Percentiles rank a stretch among this genome's conserved stretches.
Conservation (phyloP, 2,797 vertebrate genomes). For the Trematomus bernacchii region DNA sequence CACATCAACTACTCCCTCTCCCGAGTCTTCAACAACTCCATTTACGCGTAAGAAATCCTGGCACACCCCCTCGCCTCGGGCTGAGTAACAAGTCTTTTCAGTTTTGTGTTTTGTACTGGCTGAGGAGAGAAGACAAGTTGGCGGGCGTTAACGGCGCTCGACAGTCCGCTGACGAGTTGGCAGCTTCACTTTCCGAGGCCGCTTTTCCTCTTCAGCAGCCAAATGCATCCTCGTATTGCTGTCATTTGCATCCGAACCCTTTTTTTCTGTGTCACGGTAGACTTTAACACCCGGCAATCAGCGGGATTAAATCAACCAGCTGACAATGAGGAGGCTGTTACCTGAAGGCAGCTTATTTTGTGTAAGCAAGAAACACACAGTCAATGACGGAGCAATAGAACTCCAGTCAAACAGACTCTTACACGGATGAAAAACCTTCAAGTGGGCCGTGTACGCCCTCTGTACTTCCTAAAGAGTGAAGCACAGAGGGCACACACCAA, state of each 20-base stretch:
- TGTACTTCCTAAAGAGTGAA: conserved; percentile 5
- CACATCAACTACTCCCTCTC: conserved; percentile 91
- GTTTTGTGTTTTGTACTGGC: conserved; percentile 14
- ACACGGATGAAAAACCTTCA: background rate
- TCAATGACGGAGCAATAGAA: conserved; percentile 12
- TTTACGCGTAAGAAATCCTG: conserved; percentile 83
- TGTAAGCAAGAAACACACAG: conserved; percentile 27
- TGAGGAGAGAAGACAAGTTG: conserved; percentile 39
- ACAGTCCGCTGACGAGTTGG: conserved; percentile 53
- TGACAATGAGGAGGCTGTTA: conserved; percentile 58
- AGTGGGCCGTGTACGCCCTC: background rate
- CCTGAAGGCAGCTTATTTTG: conserved; percentile 52
- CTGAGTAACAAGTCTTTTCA: conserved; percentile 17
- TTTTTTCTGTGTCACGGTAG: conserved; percentile 51
- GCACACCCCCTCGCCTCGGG: background rate
- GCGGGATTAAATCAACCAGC: conserved; percentile 62
- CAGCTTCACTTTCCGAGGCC: conserved; percentile 43
- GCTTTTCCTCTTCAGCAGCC: conserved; percentile 40
- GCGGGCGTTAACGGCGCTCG: conserved; percentile 54
- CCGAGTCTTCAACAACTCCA: conserved; percentile 91
- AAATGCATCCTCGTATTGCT: conserved; percentile 45
- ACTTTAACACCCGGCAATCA: conserved; percentile 57
- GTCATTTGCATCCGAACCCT: conserved; percentile 48
- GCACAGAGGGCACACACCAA: background rate
- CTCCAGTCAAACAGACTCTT: conserved; percentile 26